Base-by-base conservation (phyloP, 2,888 invertebrate genomes). In the Marronus borbonicus region DNA sequence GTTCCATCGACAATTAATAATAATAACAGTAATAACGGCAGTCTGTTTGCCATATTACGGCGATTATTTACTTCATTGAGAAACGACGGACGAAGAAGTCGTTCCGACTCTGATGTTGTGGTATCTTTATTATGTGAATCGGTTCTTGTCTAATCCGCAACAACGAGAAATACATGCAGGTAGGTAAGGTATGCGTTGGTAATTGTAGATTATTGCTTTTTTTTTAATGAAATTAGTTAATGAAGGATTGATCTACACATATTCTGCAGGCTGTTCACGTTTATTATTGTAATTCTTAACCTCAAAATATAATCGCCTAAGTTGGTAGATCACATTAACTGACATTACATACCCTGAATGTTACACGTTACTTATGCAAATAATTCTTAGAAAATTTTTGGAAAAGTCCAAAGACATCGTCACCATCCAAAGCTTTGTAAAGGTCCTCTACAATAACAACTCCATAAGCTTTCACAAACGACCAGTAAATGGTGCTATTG, bases 1-100 rank as follows among this genome's bases (percentile, higher is more conserved):
- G 66, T 49, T 66, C 66, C 44, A 66, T 49, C 66, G 66, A 66
- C 66, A 66, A 66, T 66, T 66, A 66, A 66, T 49, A 66, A 66
- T 66, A 66, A 66, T 66, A 66, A 66, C 66, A 66, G 66, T 66
- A 66, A 66, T 66, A 66, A 66, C 44, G 44, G 49, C 49, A 31
- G 49, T 58, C 44, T 49, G 49, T 66, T 66, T 28, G 62, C 62
- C 62, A 28, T 62, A 28, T 31, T 58, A 58, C 55, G 55, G 20
- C n/a, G 31, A 62, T 62, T 66, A 66, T 66, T 66, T 49, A 66
- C 49, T 66, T 66, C 66, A 66, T 66, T 66, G 66, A 66, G 66
- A 44, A 66, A 66, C 49, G 66, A 31, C 28, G 64, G 64, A 24
- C 55, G 55, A 58, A 58, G 55, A 58, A 58, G 20, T 44, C 49